These are phyloP conservation scores for Cheilosia variabilis DNA, from an alignment of 2,888 invertebrate genomes.

Conservation along the genomic window DNA sequence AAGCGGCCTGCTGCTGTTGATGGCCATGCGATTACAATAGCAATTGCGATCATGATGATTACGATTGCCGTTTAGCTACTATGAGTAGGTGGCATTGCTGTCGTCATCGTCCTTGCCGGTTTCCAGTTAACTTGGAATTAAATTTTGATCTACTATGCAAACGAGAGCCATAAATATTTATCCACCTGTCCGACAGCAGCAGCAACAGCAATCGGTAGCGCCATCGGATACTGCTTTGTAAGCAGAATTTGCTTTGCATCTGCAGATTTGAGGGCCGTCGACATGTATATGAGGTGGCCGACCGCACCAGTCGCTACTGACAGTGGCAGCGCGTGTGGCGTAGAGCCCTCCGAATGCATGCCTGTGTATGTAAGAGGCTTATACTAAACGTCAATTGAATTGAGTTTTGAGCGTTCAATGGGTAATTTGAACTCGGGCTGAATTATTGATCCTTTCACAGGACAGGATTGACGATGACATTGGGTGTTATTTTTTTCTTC, in stretches of 20 bases:
- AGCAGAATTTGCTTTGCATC: conserved; percentile 5
- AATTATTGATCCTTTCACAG: conserved; percentile 34
- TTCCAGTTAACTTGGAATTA: conserved; percentile 69
- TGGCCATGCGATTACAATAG: conserved; percentile 49
- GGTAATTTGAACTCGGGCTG: conserved; percentile 44
- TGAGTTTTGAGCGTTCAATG: conserved; percentile 59
- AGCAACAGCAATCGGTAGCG: conserved; percentile 5
- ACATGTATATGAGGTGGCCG: conserved; percentile 5
- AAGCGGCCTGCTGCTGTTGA: conserved; percentile 28
- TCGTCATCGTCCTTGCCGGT: conserved; percentile 6
- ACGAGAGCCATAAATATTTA: conserved; percentile 75
- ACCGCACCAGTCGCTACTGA: background rate
- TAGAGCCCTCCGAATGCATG: background rate
- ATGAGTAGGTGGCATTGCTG: conserved; percentile 13
- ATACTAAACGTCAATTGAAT: conserved; percentile 51
- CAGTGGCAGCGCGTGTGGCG: background rate
- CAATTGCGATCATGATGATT: conserved; percentile 43
- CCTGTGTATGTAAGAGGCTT: background rate
- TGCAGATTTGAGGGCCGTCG: conserved; percentile 17
- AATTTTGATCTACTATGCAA: conserved; percentile 76
- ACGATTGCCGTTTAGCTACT: conserved; percentile 59
- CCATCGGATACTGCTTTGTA: background rate
- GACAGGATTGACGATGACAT: no score
- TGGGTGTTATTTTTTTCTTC: no score
- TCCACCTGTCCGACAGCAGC: conserved; percentile 66